Percentiles rank a stretch among this genome's conserved stretches.
Evolutionary conservation across 2,797 vertebrate genomes (phyloP).

Genomic region (Salmo trutta): DNA sequence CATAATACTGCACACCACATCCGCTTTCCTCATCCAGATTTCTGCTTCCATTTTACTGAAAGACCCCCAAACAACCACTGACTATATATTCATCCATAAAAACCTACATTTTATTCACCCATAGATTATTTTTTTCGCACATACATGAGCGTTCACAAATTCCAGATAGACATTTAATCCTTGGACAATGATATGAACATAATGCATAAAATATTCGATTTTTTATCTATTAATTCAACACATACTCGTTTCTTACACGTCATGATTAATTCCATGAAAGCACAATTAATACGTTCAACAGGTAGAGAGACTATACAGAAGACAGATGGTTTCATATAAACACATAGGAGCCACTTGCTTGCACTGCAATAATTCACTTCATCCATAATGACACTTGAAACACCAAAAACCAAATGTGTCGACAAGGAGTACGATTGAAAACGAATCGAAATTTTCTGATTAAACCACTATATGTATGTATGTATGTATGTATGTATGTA

Average conservation of each 20-base stretch:
- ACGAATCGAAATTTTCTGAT: slow-evolving; percentile 39
- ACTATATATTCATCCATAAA: slow-evolving; percentile 6
- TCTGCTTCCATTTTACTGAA: not conserved
- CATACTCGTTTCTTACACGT: slow-evolving; percentile 66
- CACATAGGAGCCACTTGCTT: slow-evolving; percentile 65
- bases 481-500: not conserved
- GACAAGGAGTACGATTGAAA: slow-evolving; percentile 44
- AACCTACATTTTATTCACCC: not conserved
- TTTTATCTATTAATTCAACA: slow-evolving; percentile 74
- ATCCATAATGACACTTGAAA: slow-evolving; percentile 71
- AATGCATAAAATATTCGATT: slow-evolving; percentile 75
- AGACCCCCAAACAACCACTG: not conserved
- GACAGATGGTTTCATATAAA: slow-evolving; percentile 61
- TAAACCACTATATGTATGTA: slow-evolving; percentile 35
- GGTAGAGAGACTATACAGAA: slow-evolving; percentile 46
- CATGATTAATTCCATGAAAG: slow-evolving; percentile 70
- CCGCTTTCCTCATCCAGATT: not conserved
- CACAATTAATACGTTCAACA: slow-evolving; percentile 66
- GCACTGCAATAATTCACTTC: slow-evolving; percentile 66
- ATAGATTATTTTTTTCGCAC: not conserved
- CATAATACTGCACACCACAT: not conserved
- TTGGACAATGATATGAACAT: slow-evolving; percentile 51
- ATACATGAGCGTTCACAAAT: not conserved
- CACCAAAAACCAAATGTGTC: slow-evolving; percentile 46
- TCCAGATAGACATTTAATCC: not conserved